Percentiles rank a stretch among this genome's conserved stretches.
phyloP scores from a whole-genome alignment of 2,888 invertebrate genomes.

The Lysandra bellargus region DNA sequence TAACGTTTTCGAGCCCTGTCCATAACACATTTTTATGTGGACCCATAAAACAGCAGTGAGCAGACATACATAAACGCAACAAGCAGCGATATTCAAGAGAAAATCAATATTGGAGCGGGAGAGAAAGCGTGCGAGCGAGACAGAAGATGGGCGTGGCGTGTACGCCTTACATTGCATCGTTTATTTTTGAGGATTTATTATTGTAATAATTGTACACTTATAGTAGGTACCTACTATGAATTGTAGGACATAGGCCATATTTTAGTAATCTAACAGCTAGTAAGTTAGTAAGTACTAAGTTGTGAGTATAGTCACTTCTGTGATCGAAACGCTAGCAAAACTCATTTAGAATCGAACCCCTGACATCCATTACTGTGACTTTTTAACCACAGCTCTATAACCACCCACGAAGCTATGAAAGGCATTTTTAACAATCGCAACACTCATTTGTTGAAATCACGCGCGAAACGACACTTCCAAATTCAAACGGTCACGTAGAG shows the following conservation, averaged over 20 bases:
- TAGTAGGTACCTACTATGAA: not conserved
- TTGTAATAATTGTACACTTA: constrained; percentile 9
- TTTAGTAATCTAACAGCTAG: not conserved
- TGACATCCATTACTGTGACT: not conserved
- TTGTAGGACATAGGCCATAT: not conserved
- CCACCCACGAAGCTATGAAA: constrained; percentile 37
- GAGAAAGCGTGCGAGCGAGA: constrained; percentile 51
- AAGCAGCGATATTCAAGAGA: constrained; percentile 33
- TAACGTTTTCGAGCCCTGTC: too few species aligned
- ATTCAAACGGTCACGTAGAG: constrained; percentile 66
- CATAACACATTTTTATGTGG: not conserved
- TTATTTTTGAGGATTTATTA: constrained; percentile 13
- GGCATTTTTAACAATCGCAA: constrained; percentile 22
- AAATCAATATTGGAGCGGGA: constrained; percentile 47
- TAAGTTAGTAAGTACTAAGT: not conserved
- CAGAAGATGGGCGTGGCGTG: constrained; percentile 49
- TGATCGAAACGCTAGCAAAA: too few species aligned
- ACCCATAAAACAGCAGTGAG: not conserved
- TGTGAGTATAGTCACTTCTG: too few species aligned
- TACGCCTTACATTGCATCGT: constrained; percentile 3
- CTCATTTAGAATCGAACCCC: not conserved
- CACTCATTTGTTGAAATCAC: constrained; percentile 27
- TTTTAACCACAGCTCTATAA: not conserved
- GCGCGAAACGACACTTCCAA: constrained; percentile 36
- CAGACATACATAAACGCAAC: constrained; percentile 18